Conservation (phyloP, 2,797 vertebrate species). For the Characodon lateralis region DNA sequence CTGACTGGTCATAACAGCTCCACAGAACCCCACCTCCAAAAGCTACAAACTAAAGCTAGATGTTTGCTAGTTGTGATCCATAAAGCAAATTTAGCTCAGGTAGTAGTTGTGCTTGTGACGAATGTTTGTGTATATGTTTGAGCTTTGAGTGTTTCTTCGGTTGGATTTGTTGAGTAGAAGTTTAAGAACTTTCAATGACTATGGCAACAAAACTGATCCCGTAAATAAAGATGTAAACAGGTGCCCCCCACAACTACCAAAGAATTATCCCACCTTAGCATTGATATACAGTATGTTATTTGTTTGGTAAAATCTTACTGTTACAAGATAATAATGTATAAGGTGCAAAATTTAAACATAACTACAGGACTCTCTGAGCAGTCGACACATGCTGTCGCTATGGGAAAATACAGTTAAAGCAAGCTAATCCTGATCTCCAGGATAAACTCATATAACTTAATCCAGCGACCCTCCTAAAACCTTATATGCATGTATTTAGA, state of each 20-base stretch:
- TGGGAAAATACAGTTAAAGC: background rate
- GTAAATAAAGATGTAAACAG: background rate
- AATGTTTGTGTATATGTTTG: too few species aligned
- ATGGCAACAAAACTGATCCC: too few species aligned
- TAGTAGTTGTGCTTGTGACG: background rate
- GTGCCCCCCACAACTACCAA: background rate
- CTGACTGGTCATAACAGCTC: too few species aligned
- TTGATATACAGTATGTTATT: background rate
- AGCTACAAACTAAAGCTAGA: too few species aligned
- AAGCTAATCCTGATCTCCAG: background rate
- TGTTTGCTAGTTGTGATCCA: background rate
- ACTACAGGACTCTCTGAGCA: background rate
- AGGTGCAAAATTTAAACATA: background rate
- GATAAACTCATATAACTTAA: background rate
- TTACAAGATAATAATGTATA: background rate
- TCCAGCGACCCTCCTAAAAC: background rate
- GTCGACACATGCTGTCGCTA: background rate
- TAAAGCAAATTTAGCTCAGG: background rate
- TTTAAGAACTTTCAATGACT: too few species aligned
- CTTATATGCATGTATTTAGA: background rate
- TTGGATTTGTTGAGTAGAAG: too few species aligned
- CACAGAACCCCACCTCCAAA: too few species aligned
- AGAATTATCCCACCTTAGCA: background rate
- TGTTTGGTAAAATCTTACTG: background rate
- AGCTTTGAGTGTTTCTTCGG: too few species aligned